Conservation (phyloP, 2,888 invertebrate genomes). For the Pammene aurita region DNA sequence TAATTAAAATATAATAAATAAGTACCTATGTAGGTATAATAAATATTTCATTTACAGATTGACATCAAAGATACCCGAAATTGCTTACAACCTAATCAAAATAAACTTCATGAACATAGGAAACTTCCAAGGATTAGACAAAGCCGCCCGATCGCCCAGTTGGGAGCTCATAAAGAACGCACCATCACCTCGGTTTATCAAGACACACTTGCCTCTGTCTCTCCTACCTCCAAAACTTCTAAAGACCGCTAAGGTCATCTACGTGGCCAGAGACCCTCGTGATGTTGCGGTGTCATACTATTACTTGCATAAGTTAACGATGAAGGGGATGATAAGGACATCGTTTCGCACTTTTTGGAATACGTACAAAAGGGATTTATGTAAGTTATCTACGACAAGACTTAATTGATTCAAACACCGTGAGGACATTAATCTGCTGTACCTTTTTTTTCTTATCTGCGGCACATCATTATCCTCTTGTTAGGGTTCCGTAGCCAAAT, state of each 20-base stretch:
- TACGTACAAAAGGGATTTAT: conserved; percentile 83
- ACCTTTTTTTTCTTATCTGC: too few relatives aligned
- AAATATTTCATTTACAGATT: conserved; percentile 53
- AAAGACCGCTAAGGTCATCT: conserved; percentile 84
- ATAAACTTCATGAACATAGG: conserved; percentile 71
- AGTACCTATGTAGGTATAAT: too few relatives aligned
- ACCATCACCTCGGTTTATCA: conserved; percentile 83
- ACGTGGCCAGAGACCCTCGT: conserved; percentile 88
- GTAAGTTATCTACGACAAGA: conserved; percentile 62
- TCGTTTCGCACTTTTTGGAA: conserved; percentile 84
- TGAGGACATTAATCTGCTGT: too few relatives aligned
- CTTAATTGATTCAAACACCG: too few relatives aligned
- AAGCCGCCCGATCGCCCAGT: conserved; percentile 64
- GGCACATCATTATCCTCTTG: too few relatives aligned
- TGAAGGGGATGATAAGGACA: conserved; percentile 75
- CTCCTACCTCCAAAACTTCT: conserved; percentile 81
- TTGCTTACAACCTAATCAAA: conserved; percentile 70
- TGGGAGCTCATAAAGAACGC: conserved; percentile 67
- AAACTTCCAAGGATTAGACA: conserved; percentile 70
- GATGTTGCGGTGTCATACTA: conserved; percentile 88
- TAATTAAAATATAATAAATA: too few relatives aligned
- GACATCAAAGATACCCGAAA: conserved; percentile 67
- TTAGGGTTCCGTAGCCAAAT: too few relatives aligned
- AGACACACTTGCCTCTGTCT: conserved; percentile 85
- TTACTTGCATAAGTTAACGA: conserved; percentile 85